Evolutionary conservation across 2,797 vertebrate genomes (phyloP).

Genomic region (Microctenopoma stevenorrisi): DNA sequence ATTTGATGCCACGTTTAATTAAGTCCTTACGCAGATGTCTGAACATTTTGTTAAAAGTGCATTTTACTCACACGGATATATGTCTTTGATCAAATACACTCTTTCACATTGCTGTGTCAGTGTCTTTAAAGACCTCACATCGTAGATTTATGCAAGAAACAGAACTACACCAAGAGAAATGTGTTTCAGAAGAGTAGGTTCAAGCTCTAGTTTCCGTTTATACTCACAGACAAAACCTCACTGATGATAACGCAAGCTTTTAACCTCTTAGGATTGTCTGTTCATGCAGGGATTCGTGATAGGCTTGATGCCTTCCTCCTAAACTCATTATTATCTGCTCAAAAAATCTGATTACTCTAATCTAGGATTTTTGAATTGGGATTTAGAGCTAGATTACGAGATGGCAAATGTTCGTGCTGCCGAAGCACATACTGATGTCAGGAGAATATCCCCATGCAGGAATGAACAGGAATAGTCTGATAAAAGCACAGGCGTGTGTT

Average conservation of each 20-base stretch:
- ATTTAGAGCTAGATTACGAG: conserved; percentile 50
- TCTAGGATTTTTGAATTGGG: conserved; percentile 43
- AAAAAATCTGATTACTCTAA: conserved; percentile 59
- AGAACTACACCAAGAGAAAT: not conserved
- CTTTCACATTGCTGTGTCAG: conserved; percentile 34
- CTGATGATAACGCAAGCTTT: conserved; percentile 31
- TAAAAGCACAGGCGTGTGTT: conserved; percentile 4
- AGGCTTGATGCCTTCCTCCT: conserved; percentile 20
- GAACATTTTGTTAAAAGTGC: conserved; percentile 51
- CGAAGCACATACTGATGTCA: not conserved
- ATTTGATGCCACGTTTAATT: conserved; percentile 68
- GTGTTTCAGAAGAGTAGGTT: not conserved
- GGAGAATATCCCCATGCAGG: not conserved
- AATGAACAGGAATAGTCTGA: not conserved
- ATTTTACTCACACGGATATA: conserved; percentile 53
- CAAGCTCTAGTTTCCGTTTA: conserved; percentile 8
- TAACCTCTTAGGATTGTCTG: conserved; percentile 41
- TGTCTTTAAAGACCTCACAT: conserved; percentile 23
- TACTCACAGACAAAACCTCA: conserved; percentile 18
- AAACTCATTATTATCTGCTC: conserved; percentile 43
- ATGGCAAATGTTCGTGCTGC: conserved; percentile 21
- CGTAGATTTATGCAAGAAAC: not conserved
- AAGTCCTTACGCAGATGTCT: conserved; percentile 47
- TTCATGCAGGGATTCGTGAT: conserved; percentile 19
- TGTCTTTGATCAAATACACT: conserved; percentile 54